Evolutionary conservation across 2,113 vertebrate genomes (phyloP), one percentile per base, ranked within the genome.

Genomic region (Aleadryas rufinucha): DNA sequence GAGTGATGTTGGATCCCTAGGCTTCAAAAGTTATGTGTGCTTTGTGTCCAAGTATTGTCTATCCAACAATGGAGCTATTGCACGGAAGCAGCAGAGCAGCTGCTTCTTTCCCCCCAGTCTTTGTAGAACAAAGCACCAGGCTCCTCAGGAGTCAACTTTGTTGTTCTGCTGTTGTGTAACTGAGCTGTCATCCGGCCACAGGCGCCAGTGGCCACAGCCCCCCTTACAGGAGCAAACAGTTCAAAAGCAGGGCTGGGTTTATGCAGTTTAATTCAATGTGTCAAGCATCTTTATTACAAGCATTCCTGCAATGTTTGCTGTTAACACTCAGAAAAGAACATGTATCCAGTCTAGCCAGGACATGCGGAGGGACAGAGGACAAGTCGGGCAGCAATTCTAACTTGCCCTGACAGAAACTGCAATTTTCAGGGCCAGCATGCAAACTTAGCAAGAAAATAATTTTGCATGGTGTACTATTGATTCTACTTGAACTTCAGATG

Each of bases 71-170:
- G 49, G 70, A 88, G 42, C 74, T 92, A 41, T 83, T 95, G 83
- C 91, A 80, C 37, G 78, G 87, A 94, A 96, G 84, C 52, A 84
- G 75, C 68, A 41, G 72, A 94, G 56, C 75, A 87, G 85, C 31
- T 1, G 16, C 75, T 87, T 92, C 77, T 93, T 59, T 87, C 70
- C 59, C 90, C 63, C 28, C 15, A 78, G 96, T 54, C 83, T 94
- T 97, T 97, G 78, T 90, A 89, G 90, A 95, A 91, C 91, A 96
- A 97, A 97, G 93, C 81, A 74, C 24, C 20, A 94, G 63, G 52
- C 84, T 96, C 76, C 88, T 95, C 52, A 80, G 84, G 88, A 96
- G 82, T 57, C 92, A 94, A 12, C 77, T 92, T 95, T 87, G 87
- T 92, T 93, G 84, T 88, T 95, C 44, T 74, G 74, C 80, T 74